These are phyloP conservation scores for Machimus atricapillus DNA, from an alignment of 2,888 invertebrate genomes.

Conservation along the genomic window DNA sequence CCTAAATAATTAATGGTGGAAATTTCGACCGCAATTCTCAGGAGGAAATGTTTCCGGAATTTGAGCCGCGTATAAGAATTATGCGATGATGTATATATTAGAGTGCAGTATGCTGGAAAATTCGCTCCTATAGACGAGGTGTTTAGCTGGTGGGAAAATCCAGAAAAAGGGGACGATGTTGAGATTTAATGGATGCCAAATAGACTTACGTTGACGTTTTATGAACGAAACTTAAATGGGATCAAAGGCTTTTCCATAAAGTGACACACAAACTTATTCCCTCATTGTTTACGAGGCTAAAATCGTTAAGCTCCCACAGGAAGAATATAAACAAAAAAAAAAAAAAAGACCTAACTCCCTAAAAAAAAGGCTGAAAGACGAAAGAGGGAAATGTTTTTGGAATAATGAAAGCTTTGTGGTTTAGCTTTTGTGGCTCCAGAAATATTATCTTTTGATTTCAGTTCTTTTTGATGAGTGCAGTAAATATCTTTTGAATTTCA, in stretches of 20 bases:
- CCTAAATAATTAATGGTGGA: not conserved
- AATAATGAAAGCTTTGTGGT: not conserved
- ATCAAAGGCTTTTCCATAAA: constrained; percentile 1
- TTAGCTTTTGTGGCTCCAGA: not conserved
- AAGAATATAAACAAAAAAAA: too few relatives aligned
- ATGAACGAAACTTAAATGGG: constrained; percentile 1
- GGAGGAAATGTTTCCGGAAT: not conserved
- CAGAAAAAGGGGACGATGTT: not conserved
- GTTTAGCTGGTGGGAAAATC: not conserved
- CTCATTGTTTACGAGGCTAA: not conserved
- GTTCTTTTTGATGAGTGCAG: not conserved
- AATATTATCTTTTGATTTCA: not conserved
- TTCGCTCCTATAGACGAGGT: not conserved
- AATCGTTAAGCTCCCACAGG: not conserved
- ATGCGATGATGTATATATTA: not conserved
- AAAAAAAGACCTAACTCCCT: not conserved
- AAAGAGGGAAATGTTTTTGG: not conserved
- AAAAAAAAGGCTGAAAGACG: not conserved
- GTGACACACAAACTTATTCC: not conserved
- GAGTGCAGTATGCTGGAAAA: not conserved
- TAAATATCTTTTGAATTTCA: not conserved
- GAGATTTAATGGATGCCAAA: not conserved
- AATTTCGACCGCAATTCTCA: not conserved
- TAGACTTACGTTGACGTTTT: not conserved
- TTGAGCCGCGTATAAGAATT: not conserved